Evolutionary conservation across 2,797 vertebrate species (phyloP), one percentile per base, ranked within the genome.

Genomic region (Vespertilio murinus): DNA sequence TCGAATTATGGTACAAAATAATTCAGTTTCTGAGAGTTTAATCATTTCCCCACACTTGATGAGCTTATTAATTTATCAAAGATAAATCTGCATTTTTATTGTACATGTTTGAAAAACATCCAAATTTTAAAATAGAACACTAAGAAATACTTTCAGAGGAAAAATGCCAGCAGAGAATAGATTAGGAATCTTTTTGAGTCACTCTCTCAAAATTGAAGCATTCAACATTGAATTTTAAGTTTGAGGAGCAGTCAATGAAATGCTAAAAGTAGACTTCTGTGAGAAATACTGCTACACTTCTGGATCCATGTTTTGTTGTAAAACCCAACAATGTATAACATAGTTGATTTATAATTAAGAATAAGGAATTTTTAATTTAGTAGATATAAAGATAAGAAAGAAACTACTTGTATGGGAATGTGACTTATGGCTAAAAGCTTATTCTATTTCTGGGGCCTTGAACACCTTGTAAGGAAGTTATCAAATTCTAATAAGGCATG

Each of bases 341-440:
- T 2, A 77, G 9, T 23, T 78, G 71, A 91, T 77, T 94, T 91
- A 52, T 89, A 49, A 75, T 81, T 91, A 74, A 90, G 69, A 94
- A 70, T 74, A 78, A 84, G 40, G 20, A 23, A 40, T 74, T 87
- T 95, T 96, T 59, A 93, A 65, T 92, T 93, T 59, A 95, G n/a
- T 91, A 85, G 47, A 91, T 80, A 61, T 71, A 85, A 93, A 84
- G 64, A 77, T 92, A 92, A 94, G 42, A 70, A 88, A 89, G 67
- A 94, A 94, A 74, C 35, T 35, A 85, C 11, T 16, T 90, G n/a
- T 93, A 78, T 83, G 78, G 81, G 85, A 91, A 75, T 88, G 56
- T 65, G 47, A 12, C 77, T 87, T 93, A 67, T 22, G 47, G 40
- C 40, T 95, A 52, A 88, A 88, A 38, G 33, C 52, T 79, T 52